Evolutionary conservation across 2,797 vertebrate species (phyloP), one percentile per base, ranked within the genome.

Genomic region (Smutsia temminckii): DNA sequence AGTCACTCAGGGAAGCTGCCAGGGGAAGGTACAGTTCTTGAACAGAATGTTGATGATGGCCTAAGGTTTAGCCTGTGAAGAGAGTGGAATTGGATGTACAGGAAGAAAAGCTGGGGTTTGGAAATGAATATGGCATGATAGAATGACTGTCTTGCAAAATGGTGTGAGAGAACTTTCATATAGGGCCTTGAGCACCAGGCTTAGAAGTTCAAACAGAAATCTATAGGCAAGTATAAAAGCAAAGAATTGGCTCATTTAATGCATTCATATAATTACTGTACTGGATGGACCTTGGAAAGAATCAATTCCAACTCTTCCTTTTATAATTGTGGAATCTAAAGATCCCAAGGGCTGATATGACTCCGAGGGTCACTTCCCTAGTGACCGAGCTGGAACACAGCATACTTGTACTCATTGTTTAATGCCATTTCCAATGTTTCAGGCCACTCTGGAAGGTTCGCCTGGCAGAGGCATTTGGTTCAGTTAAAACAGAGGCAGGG

Each of bases 181-280:
- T 21, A 71, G 11, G 57, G 14, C 46, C 59, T 79, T 80, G 64
- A 93, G 71, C n/a, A 90, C 37, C 34, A n/a, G 0, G 1, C 20
- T 72, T 84, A 55, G 77, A 78, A 84, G 32, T 75, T 85, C 25
- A 78, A 63, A 78, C 37, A 93, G 49, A 85, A 91, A 63, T 74
- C 61, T 37, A 16, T 1, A 61, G n/a, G 49, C 46, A 27, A 57
- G 49, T 53, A 5, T 32, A 49, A 68, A 75, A 53, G 57, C 10
- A 16, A 78, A 53, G 59, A 69, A 34, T 27, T 63, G 57, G 68
- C 42, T 94, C n/a, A 21, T 83, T 46, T 53, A 23, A 1, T 17
- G 3, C 32, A 49, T 27, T 72, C 37, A n/a, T 66, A 21, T 14
- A 42, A n/a, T 69, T 23, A 37, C 6, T 53, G 23, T 12, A 21